These are phyloP conservation scores for Trissonchulus sp. DNA, from an alignment of 2,888 invertebrate genomes.

Conservation along the genomic window DNA sequence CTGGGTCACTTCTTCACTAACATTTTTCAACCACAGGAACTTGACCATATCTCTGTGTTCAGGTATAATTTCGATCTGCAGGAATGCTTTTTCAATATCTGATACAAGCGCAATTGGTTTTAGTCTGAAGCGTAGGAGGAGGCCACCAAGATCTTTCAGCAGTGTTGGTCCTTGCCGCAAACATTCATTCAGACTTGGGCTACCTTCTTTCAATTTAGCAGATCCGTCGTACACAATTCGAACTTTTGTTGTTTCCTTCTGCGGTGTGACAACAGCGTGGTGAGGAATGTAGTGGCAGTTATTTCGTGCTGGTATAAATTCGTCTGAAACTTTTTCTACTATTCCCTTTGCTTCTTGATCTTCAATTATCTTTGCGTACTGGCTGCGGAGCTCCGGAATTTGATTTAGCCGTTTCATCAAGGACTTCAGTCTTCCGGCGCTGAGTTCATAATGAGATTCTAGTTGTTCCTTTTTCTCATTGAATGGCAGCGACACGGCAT, in stretches of 20 bases:
- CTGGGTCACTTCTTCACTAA: background rate
- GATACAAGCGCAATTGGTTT: conserved; percentile 32
- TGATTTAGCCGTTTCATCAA: no score
- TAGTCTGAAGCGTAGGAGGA: conserved; percentile 33
- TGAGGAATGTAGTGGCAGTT: conserved; percentile 35
- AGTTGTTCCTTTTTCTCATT: no score
- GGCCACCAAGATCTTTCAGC: conserved; percentile 31
- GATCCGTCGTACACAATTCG: conserved; percentile 41
- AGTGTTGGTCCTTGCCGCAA: conserved; percentile 34
- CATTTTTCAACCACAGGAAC: conserved; percentile 35
- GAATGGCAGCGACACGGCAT: no score
- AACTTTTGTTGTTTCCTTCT: conserved; percentile 37
- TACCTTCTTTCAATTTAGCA: conserved; percentile 24
- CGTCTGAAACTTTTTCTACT: no score
- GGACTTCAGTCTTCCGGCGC: no score
- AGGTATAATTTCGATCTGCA: conserved; percentile 29
- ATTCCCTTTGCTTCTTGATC: no score
- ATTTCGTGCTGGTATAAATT: no score
- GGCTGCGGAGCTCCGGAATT: no score
- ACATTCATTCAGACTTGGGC: conserved; percentile 34
- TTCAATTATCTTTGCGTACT: no score
- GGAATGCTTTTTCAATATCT: conserved; percentile 30
- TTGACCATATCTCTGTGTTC: conserved; percentile 31
- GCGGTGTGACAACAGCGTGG: conserved; percentile 32
- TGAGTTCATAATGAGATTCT: no score